Percentiles rank a stretch among this genome's conserved stretches.
Conservation (phyloP, 2,888 invertebrate species). For the Volucella inanis region DNA sequence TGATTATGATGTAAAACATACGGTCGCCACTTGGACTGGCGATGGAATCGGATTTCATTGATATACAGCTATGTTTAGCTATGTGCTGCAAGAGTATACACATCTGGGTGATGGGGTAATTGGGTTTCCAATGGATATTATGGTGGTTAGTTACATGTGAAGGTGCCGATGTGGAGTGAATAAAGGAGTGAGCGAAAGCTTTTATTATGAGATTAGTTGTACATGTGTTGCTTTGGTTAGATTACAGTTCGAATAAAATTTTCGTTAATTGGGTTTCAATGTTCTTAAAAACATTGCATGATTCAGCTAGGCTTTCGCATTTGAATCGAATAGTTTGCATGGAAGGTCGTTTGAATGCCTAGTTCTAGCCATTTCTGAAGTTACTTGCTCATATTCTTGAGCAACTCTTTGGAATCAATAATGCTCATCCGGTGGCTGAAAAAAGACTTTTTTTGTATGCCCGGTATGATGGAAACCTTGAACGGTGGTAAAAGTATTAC, state of each 20-base stretch:
- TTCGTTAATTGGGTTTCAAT: conserved; percentile 6
- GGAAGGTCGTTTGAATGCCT: neutral
- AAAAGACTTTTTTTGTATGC: too few species aligned
- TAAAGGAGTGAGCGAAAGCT: neutral
- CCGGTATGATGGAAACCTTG: too few species aligned
- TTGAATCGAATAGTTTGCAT: too few species aligned
- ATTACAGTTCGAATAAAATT: neutral
- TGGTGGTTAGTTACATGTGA: neutral
- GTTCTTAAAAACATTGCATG: neutral
- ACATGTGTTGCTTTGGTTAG: neutral
- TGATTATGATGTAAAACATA: conserved; percentile 48
- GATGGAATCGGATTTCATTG: conserved; percentile 37
- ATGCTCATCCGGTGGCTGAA: too few species aligned
- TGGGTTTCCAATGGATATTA: conserved; percentile 27
- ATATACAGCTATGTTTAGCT: conserved; percentile 11
- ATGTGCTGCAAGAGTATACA: neutral
- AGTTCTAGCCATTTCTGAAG: neutral
- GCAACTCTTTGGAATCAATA: too few species aligned
- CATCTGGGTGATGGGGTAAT: conserved; percentile 24
- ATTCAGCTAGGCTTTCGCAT: too few species aligned
- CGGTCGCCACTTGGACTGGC: conserved; percentile 51
- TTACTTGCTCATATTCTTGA: neutral
- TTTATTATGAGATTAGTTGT: neutral
- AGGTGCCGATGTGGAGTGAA: neutral
- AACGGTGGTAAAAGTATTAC: too few species aligned